Conservation (phyloP, 2,797 vertebrate genomes). For the Pipistrellus pygmaeus region DNA sequence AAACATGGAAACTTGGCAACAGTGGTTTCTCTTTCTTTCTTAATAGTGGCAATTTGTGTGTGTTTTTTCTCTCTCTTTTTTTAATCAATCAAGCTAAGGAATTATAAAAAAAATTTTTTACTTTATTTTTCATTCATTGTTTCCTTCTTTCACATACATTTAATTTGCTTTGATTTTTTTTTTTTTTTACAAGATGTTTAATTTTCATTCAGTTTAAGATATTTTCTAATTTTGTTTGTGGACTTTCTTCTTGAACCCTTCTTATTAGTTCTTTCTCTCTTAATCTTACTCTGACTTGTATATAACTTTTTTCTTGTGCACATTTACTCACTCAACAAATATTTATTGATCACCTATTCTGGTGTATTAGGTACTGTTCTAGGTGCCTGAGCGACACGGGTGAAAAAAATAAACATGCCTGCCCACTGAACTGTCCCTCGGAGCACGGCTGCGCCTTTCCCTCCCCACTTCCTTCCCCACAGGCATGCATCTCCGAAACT, state of each 20-base stretch:
- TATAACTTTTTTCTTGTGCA: neutral
- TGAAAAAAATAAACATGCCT: neutral
- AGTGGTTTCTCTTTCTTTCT: neutral
- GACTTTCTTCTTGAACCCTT: neutral
- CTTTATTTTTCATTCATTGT: slow-evolving; percentile 14
- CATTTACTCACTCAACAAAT: neutral
- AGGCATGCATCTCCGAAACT: neutral
- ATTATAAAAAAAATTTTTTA: neutral
- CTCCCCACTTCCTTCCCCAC: too few species aligned
- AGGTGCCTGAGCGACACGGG: neutral
- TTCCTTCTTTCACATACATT: neutral
- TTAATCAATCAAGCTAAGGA: neutral
- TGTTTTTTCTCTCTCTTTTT: neutral
- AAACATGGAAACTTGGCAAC: neutral
- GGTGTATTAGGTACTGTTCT: neutral
- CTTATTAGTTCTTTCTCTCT: neutral
- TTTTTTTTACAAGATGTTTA: neutral
- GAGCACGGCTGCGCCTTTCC: too few species aligned
- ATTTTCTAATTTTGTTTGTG: slow-evolving; percentile 1
- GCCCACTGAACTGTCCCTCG: neutral
- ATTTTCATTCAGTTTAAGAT: slow-evolving; percentile 14
- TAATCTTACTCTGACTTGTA: neutral
- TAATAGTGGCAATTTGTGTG: neutral
- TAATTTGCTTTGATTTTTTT: neutral
- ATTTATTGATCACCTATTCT: neutral